These are phyloP conservation scores for Trissolcus basalis DNA, from an alignment of 1,140 invertebrate species.

Conservation along the genomic window DNA sequence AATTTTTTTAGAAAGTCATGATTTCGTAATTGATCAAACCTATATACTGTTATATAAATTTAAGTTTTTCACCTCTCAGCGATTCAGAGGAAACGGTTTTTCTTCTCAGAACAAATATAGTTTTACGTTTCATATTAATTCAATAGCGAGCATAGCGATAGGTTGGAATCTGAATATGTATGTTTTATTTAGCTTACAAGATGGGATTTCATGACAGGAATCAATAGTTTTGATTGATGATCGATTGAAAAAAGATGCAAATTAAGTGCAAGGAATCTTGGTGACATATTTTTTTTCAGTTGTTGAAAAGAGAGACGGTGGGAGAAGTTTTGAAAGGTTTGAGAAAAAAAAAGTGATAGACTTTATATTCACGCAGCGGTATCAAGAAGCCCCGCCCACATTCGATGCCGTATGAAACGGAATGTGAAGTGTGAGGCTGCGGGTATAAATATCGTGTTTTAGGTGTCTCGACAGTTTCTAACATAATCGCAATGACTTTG, in stretches of 20 bases:
- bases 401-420: constrained; percentile 35
- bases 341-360: constrained; percentile 2
- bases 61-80: no score
- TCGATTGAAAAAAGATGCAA: neutral
- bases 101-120: no score
- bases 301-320: neutral
- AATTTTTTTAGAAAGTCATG: no score
- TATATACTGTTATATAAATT: no score
- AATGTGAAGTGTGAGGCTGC: constrained; percentile 40
- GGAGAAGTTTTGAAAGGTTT: no score
- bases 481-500: constrained; percentile 1
- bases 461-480: constrained; percentile 28
- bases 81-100: no score
- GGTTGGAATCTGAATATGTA: neutral
- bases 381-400: constrained; percentile 29
- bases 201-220: neutral
- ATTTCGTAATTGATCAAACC: no score
- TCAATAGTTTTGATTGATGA: neutral
- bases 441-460: constrained; percentile 49
- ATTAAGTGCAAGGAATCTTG: neutral
- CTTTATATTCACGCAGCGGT: neutral
- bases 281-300: constrained; percentile 1
- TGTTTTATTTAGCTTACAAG: neutral
- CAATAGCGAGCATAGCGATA: no score
- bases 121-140: no score